Percentiles rank a stretch among this genome's conserved stretches.
These are phyloP conservation scores for Euproctis similis DNA, from an alignment of 2,888 invertebrate species.

Conservation along the genomic window DNA sequence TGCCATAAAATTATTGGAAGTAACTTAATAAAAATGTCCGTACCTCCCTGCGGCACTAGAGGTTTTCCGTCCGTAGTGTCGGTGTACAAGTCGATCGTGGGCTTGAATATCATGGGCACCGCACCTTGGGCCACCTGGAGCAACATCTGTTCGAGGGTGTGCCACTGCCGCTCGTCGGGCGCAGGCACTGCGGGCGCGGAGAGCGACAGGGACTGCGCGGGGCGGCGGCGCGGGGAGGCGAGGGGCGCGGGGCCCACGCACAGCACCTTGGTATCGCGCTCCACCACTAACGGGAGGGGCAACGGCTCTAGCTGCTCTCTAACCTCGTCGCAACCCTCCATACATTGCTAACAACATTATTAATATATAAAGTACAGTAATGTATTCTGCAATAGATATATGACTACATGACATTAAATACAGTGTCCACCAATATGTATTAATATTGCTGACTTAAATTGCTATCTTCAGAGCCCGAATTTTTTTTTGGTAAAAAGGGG, in stretches of 20 bases:
- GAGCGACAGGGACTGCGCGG: conserved; percentile 70
- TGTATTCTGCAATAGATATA: too few relatives aligned
- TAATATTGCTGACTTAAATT: too few relatives aligned
- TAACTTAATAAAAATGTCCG: too few relatives aligned
- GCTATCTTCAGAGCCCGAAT: too few relatives aligned
- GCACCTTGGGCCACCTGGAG: conserved; percentile 81
- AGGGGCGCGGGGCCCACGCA: conserved; percentile 77
- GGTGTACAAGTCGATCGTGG: conserved; percentile 84
- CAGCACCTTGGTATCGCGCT: conserved; percentile 81
- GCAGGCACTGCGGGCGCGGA: conserved; percentile 26
- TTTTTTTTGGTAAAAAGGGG: too few relatives aligned
- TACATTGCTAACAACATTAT: conserved; percentile 72
- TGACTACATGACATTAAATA: too few relatives aligned
- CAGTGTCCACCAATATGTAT: too few relatives aligned
- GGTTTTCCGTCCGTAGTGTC: conserved; percentile 81
- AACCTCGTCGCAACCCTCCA: conserved; percentile 54
- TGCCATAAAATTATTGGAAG: too few relatives aligned
- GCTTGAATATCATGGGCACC: conserved; percentile 85
- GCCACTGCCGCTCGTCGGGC: conserved; percentile 72
- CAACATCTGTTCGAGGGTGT: conserved; percentile 85
- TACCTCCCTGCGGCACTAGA: conserved; percentile 83
- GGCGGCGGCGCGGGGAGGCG: conserved; percentile 70
- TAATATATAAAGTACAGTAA: neutral
- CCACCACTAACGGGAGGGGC: conserved; percentile 84
- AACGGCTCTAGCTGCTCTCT: conserved; percentile 74